A percentile compares a stretch with the other conserved stretches of the same genome.
These are phyloP conservation scores for Raja brachyura DNA, from an alignment of 2,113 vertebrate genomes.

Conservation along the genomic window DNA sequence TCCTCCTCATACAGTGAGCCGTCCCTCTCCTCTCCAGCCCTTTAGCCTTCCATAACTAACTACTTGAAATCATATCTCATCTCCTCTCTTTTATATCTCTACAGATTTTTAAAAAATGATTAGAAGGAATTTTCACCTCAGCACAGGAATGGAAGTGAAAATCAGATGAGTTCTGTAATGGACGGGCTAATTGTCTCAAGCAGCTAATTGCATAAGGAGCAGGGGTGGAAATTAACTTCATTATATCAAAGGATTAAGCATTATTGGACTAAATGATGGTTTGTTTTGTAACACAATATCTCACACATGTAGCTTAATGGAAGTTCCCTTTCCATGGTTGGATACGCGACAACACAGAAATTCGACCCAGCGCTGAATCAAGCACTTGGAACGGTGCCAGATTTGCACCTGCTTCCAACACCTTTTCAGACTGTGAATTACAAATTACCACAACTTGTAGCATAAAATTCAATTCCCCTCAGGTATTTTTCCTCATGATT, in stretches of 20 bases:
- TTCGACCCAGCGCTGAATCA: neutral
- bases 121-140: neutral
- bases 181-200: neutral
- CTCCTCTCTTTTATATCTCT: neutral
- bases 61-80: neutral
- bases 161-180: neutral
- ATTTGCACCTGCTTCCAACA: neutral
- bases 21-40: neutral
- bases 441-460: neutral
- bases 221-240: neutral
- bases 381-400: neutral
- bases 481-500: neutral
- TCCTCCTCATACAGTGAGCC: too few species aligned
- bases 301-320: neutral
- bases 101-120: neutral
- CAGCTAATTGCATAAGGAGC: neutral
- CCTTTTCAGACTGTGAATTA: neutral
- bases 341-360: neutral
- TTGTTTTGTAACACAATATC: neutral
- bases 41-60: neutral
- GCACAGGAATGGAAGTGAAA: neutral
- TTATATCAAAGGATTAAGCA: neutral
- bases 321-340: neutral
- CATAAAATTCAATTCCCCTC: neutral
- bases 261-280: neutral